These are phyloP conservation scores for Solenopsis invicta DNA, from an alignment of 1,140 invertebrate species.

Conservation along the genomic window DNA sequence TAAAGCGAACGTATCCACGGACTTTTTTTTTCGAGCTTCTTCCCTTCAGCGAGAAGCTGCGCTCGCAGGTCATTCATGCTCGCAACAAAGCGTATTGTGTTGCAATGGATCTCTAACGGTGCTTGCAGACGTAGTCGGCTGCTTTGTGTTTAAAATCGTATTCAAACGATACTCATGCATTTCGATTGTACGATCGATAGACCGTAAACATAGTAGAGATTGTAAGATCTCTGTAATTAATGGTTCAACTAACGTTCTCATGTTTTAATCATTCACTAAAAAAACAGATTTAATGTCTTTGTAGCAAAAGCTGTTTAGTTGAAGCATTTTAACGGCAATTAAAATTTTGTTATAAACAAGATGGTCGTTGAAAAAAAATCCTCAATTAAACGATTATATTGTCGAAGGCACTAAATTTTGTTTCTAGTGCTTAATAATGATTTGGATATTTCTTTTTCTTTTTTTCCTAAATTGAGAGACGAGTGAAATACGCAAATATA, in stretches of 20 bases:
- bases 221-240: not conserved
- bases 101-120: constrained; percentile 48
- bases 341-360: too few species aligned
- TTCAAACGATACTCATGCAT: constrained; percentile 12
- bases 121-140: not conserved
- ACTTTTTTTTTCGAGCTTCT: constrained; percentile 35
- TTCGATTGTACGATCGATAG: constrained; percentile 1
- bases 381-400: too few species aligned
- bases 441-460: not conserved
- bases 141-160: constrained; percentile 41
- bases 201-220: not conserved
- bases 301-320: too few species aligned
- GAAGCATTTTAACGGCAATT: too few species aligned
- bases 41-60: constrained; percentile 1
- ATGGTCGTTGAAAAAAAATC: too few species aligned
- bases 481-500: not conserved
- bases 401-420: too few species aligned
- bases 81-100: constrained; percentile 38
- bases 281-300: not conserved
- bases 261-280: not conserved
- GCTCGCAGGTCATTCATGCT: constrained; percentile 30
- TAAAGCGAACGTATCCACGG: constrained; percentile 34
- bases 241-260: not conserved
- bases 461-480: not conserved
- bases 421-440: too few species aligned